Percentiles rank a stretch among this genome's conserved stretches.
Conservation (phyloP, 2,888 invertebrate species). For the Thecophora atra region DNA sequence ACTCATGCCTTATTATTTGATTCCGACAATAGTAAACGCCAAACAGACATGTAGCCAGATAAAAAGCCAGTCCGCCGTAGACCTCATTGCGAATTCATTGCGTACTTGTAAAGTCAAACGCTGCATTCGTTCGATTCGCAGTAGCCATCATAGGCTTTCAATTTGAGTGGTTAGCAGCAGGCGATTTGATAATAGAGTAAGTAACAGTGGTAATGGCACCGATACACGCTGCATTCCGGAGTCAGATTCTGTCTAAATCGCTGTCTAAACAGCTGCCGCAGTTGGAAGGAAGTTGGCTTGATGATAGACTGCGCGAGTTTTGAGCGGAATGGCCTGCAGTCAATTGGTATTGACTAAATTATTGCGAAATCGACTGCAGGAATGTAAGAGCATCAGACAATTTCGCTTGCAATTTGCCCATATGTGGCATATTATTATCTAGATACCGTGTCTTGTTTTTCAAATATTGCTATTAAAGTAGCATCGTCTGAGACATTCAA, state of each 20-base stretch:
- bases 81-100: conserved; percentile 16
- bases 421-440: neutral
- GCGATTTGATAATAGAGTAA: conserved; percentile 11
- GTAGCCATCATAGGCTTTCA: neutral
- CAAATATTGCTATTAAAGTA: neutral
- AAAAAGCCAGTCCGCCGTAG: neutral
- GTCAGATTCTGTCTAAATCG: neutral
- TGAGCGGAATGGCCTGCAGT: neutral
- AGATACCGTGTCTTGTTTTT: neutral
- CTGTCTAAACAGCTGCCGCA: neutral
- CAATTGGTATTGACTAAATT: conserved; percentile 25
- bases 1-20: neutral
- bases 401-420: conserved; percentile 2
- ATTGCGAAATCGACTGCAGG: conserved; percentile 21
- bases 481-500: conserved; percentile 2
- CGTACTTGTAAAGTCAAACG: neutral
- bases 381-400: conserved; percentile 10
- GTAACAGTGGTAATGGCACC: neutral
- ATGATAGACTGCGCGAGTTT: neutral
- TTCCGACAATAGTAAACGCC: conserved; percentile 4
- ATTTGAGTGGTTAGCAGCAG: neutral
- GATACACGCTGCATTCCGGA: neutral
- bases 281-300: neutral
- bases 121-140: conserved; percentile 39
- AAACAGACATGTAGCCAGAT: conserved; percentile 19